phyloP scores from a whole-genome alignment of 2,888 invertebrate species.

The Dilophus febrilis region DNA sequence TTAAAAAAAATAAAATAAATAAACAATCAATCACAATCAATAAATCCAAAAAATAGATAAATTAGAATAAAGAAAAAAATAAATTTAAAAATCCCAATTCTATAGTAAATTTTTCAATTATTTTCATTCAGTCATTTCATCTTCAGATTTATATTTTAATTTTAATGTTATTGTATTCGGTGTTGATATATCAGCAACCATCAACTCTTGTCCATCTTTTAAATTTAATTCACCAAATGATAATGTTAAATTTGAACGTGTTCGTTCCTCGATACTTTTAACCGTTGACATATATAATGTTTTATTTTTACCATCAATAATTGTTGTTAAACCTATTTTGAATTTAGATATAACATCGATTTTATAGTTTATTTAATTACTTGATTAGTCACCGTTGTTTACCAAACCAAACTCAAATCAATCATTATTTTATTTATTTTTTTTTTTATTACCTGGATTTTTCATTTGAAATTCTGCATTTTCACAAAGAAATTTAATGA shows the following conservation, averaged over 20 bases:
- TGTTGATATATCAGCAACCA: conserved; percentile 83
- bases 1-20: no score
- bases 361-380: no score
- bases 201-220: conserved; percentile 65
- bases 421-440: no score
- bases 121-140: no score
- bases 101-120: no score
- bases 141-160: conserved; percentile 46
- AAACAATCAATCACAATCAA: no score
- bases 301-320: conserved; percentile 66
- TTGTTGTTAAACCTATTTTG: conserved; percentile 52
- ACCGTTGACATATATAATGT: conserved; percentile 89
- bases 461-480: conserved; percentile 74
- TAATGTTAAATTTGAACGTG: conserved; percentile 74
- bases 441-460: conserved; percentile 59
- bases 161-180: conserved; percentile 65
- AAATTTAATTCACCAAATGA: conserved; percentile 73
- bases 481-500: conserved; percentile 66
- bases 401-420: no score
- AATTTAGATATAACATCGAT: not conserved
- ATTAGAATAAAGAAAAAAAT: no score
- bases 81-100: no score
- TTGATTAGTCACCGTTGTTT: no score
- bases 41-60: no score
- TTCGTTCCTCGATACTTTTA: conserved; percentile 78